These are phyloP conservation scores for Spialia ferax DNA, from an alignment of 2,888 invertebrate genomes.

Conservation along the genomic window DNA sequence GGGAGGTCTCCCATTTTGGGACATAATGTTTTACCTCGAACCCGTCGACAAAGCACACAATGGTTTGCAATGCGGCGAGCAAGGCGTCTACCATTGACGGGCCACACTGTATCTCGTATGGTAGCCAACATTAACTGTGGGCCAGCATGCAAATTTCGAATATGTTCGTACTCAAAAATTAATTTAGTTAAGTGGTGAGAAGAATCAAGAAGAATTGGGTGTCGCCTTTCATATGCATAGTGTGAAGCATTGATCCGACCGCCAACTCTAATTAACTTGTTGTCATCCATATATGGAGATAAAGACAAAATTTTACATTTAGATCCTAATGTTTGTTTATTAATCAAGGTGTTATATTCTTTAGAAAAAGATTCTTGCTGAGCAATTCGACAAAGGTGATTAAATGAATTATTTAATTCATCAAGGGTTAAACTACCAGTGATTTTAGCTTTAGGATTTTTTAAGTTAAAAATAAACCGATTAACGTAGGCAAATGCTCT, in stretches of 20 bases:
- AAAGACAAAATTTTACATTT: conserved; percentile 1
- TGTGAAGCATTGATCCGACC: background rate
- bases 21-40: background rate
- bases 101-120: background rate
- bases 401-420: conserved; percentile 1
- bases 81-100: background rate
- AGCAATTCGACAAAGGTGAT: background rate
- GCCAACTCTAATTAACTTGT: background rate
- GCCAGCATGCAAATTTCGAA: background rate
- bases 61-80: background rate
- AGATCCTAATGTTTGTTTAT: background rate
- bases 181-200: background rate
- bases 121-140: background rate
- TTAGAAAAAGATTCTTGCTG: conserved; percentile 1
- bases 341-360: background rate
- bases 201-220: background rate
- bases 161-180: background rate
- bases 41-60: background rate
- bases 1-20: background rate
- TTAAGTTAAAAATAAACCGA: background rate
- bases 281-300: background rate
- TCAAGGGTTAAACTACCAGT: background rate
- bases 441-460: background rate
- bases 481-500: background rate
- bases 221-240: background rate